Evolutionary conservation across 1,140 invertebrate genomes (phyloP).

Genomic region (Musca domestica): DNA sequence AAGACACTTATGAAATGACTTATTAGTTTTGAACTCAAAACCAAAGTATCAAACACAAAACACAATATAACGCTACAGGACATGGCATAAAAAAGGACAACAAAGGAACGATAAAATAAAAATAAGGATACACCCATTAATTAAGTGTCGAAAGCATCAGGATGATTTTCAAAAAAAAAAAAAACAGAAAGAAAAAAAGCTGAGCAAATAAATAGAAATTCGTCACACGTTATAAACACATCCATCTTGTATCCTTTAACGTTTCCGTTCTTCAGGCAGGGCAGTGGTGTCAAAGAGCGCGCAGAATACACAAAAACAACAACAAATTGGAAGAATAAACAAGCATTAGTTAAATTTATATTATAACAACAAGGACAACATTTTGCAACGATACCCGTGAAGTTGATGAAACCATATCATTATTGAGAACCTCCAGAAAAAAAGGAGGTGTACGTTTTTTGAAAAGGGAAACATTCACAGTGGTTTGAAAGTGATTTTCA

Average conservation of each 20-base stretch:
- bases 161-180: neutral
- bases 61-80: neutral
- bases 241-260: neutral
- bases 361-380: too few species aligned
- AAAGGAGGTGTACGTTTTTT: neutral
- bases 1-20: neutral
- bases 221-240: conserved; percentile 17
- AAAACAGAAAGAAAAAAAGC: too few species aligned
- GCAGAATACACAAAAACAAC: neutral
- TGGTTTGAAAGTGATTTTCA: neutral
- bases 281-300: too few species aligned
- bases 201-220: neutral
- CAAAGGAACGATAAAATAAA: neutral
- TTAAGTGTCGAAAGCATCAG: conserved; percentile 14
- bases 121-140: conserved; percentile 1
- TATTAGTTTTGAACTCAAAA: neutral
- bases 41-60: neutral
- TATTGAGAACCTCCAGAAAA: neutral
- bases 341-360: neutral
- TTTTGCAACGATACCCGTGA: neutral
- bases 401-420: neutral
- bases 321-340: neutral
- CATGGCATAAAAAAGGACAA: neutral
- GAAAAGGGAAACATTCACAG: neutral
- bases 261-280: too few species aligned